Conservation (phyloP, 2,888 invertebrate species). For the Frankliniella intonsa region DNA sequence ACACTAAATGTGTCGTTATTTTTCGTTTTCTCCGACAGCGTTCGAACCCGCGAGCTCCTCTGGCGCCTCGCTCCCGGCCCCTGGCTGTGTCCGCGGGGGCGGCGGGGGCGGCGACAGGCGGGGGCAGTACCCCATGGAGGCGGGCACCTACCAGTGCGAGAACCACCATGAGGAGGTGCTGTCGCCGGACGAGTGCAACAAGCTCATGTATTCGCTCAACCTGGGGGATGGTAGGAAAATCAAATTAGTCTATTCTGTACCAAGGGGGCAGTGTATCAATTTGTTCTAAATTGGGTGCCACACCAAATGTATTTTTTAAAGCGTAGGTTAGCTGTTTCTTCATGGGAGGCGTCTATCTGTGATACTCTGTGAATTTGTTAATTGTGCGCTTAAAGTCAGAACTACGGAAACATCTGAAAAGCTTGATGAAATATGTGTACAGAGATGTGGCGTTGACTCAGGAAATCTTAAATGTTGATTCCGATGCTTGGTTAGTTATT, state of each 20-base stretch:
- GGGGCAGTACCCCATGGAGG: too few species aligned
- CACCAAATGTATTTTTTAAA: background rate
- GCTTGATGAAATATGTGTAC: too few species aligned
- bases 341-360: background rate
- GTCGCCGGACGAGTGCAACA: slow-evolving; percentile 10
- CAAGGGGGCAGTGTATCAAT: background rate
- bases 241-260: background rate
- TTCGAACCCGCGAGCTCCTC: too few species aligned
- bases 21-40: too few species aligned
- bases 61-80: background rate
- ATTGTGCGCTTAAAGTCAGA: too few species aligned
- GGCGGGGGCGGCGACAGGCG: too few species aligned
- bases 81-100: background rate
- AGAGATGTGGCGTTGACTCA: too few species aligned
- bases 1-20: too few species aligned
- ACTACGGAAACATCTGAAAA: too few species aligned
- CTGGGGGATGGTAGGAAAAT: background rate
- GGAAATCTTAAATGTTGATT: too few species aligned
- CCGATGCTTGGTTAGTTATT: too few species aligned
- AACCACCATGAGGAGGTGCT: background rate
- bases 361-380: background rate
- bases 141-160: background rate
- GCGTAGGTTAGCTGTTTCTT: background rate
- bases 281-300: background rate
- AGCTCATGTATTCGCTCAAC: slow-evolving; percentile 3